These are phyloP conservation scores for Eupeodes luniger DNA, from an alignment of 2,888 invertebrate genomes.

Conservation along the genomic window DNA sequence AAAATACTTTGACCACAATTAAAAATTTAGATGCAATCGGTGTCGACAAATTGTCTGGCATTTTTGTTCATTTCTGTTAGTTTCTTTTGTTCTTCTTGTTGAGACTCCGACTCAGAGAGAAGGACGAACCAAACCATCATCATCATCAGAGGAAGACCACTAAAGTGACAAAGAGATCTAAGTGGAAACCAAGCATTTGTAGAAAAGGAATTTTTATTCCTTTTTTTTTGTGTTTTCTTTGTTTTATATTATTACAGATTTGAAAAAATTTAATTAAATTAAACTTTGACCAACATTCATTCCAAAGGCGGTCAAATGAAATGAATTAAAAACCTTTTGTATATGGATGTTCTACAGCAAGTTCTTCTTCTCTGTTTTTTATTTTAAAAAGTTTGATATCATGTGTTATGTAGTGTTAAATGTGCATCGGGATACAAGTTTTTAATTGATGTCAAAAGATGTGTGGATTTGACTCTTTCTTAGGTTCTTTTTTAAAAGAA, in stretches of 20 bases:
- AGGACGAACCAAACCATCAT: too few relatives aligned
- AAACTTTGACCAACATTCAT: slow-evolving; percentile 15
- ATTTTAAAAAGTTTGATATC: background rate
- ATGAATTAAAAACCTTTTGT: background rate
- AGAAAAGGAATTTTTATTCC: slow-evolving; percentile 3
- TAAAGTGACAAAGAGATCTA: slow-evolving; percentile 19
- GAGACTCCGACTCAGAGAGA: background rate
- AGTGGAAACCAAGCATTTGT: slow-evolving; percentile 4
- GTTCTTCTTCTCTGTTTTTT: background rate
- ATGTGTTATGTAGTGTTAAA: background rate
- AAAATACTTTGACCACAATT: slow-evolving; percentile 6
- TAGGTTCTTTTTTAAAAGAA: background rate
- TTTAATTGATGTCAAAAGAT: background rate
- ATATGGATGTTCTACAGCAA: background rate
- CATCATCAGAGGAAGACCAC: background rate
- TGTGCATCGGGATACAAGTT: background rate
- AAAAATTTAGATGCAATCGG: slow-evolving; percentile 30
- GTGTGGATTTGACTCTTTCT: background rate
- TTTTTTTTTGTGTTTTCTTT: too few relatives aligned
- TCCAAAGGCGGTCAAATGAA: background rate
- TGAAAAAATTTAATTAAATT: slow-evolving; percentile 33
- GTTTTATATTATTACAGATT: background rate
- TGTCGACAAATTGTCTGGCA: slow-evolving; percentile 23
- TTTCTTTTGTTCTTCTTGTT: background rate
- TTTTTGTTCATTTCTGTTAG: background rate